These are phyloP conservation scores for Cheilosia impressa DNA, from an alignment of 2,888 invertebrate genomes.

Conservation along the genomic window DNA sequence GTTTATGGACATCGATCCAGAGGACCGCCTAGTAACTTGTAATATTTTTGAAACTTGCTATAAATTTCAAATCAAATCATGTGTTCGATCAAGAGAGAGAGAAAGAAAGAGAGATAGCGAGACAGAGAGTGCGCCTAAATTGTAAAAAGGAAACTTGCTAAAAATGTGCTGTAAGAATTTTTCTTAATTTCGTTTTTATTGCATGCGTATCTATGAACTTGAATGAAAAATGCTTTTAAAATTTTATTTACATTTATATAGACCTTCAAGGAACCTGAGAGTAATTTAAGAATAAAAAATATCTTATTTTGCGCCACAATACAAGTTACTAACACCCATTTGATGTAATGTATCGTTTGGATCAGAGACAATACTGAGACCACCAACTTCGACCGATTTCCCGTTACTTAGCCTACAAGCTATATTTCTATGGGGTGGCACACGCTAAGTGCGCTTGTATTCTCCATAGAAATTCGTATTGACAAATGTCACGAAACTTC, in stretches of 20 bases:
- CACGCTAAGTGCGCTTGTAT: too few species aligned
- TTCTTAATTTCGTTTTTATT: slow-evolving; percentile 20
- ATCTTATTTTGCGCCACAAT: slow-evolving; percentile 27
- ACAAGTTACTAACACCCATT: slow-evolving; percentile 55
- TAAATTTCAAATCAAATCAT: slow-evolving; percentile 59
- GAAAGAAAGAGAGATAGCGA: slow-evolving; percentile 34
- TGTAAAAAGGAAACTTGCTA: slow-evolving; percentile 10
- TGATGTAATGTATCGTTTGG: slow-evolving; percentile 35
- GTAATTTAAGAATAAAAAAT: slow-evolving; percentile 45
- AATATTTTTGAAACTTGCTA: slow-evolving; percentile 65
- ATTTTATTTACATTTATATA: slow-evolving; percentile 59
- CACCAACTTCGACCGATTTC: too few species aligned
- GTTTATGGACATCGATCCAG: slow-evolving; percentile 85
- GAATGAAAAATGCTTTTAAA: slow-evolving; percentile 47
- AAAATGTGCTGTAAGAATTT: slow-evolving; percentile 3
- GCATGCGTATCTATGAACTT: slow-evolving; percentile 49
- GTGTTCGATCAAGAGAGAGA: slow-evolving; percentile 65
- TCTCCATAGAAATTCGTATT: too few species aligned
- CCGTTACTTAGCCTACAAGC: too few species aligned
- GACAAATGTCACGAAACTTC: too few species aligned
- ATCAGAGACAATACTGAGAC: too few species aligned
- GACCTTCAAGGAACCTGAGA: slow-evolving; percentile 70
- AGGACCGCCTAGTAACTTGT: slow-evolving; percentile 83
- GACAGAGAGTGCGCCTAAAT: slow-evolving; percentile 45
- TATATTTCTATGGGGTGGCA: too few species aligned